A percentile compares a stretch with the other conserved stretches of the same genome.
phyloP scores from a whole-genome alignment of 2,797 vertebrate genomes.

The Sitta carolinensis region DNA sequence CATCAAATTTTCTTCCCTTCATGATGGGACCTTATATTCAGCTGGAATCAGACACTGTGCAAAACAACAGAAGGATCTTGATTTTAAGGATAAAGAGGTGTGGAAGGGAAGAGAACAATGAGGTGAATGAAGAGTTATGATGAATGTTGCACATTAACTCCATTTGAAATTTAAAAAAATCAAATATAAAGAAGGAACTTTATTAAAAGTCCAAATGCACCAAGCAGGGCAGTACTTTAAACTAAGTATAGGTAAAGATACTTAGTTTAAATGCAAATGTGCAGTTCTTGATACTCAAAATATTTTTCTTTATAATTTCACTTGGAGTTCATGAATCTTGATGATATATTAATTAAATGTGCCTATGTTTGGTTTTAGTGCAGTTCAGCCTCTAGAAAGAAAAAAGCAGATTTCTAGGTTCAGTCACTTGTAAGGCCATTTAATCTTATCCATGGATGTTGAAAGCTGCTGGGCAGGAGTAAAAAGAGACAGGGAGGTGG shows the following conservation, averaged over 20 bases:
- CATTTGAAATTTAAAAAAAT: background rate
- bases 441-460: background rate
- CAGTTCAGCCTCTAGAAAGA: background rate
- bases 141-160: background rate
- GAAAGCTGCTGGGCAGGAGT: constrained; percentile 31
- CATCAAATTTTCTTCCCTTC: background rate
- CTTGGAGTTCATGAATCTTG: background rate
- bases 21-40: background rate
- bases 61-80: background rate
- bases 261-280: background rate
- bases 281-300: background rate
- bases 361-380: background rate
- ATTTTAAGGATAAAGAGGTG: background rate
- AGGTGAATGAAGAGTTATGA: background rate
- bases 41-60: background rate
- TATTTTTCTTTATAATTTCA: background rate
- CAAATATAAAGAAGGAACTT: background rate
- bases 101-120: background rate
- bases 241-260: background rate
- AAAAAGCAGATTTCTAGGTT: background rate
- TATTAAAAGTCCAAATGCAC: background rate
- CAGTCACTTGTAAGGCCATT: background rate
- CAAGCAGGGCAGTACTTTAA: background rate
- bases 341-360: background rate
- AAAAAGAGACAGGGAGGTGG: background rate